Base-by-base conservation (phyloP, 1,140 invertebrate species). In the Nautilus pompilius region DNA sequence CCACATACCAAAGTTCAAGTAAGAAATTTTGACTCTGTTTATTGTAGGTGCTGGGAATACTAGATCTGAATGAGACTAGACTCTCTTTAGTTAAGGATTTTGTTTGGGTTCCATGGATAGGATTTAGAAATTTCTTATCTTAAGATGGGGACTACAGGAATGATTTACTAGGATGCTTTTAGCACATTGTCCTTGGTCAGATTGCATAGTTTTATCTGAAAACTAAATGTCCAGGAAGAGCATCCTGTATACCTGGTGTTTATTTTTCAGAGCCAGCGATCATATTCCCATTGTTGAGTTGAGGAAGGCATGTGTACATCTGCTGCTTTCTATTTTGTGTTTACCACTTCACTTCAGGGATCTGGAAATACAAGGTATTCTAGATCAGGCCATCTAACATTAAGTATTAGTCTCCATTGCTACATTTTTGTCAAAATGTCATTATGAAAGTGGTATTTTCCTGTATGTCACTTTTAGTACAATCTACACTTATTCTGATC, bases 311-410 rank as follows among this genome's bases (percentile, higher is more conserved):
- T 93, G 92, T 8, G 95, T 96, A 65, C 91, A 96, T 74, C 84
- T 96, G 24, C 83, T 99, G 17, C 80, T 96, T 54, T 96, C 95
- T 0, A 88, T 97, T 75, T 84, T 97, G 33, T 89, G 91, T 30
- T 86, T 98, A 65, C 95, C 96, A 0, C 84, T 96, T 46, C 95
- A 98, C 84, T 96, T 95, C 79, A 90, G 78, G 58, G 73, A 80
- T 62, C 69, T 86, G 8, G 72, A 82, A 58, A 85, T 85, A 28
- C 82, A 83, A 88, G 83, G 89, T 90, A 83, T n/a, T n/a, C n/a
- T n/a, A n/a, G n/a, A n/a, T n/a, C n/a, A n/a, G n/a, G n/a, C n/a
- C n/a, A n/a, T n/a, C n/a, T n/a, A n/a, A n/a, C n/a, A n/a, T n/a
- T n/a, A n/a, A n/a, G n/a, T n/a, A n/a, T n/a, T n/a, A n/a, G n/a